phyloP scores from a whole-genome alignment of 1,140 invertebrate genomes.

The Ruditapes philippinarum region DNA sequence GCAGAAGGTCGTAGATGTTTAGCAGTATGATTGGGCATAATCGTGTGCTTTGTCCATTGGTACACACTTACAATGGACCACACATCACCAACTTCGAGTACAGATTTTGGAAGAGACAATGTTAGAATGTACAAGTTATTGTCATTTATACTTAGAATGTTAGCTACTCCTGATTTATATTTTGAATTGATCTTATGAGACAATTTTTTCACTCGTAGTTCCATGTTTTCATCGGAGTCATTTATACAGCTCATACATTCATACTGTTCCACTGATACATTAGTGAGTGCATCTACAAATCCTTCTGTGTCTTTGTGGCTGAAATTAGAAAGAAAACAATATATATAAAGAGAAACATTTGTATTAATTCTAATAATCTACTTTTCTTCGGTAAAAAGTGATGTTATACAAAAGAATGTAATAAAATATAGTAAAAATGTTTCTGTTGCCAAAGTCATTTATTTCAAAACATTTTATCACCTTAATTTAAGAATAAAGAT shows the following conservation, averaged over 20 bases:
- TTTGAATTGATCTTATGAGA: constrained; percentile 27
- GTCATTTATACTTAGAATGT: neutral
- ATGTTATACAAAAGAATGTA: too few species aligned
- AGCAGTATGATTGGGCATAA: neutral
- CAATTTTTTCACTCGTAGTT: neutral
- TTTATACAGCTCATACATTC: constrained; percentile 14
- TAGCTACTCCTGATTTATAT: constrained; percentile 13
- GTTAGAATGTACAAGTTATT: constrained; percentile 25
- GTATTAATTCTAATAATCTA: too few species aligned
- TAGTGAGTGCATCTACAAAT: neutral
- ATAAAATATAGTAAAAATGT: too few species aligned
- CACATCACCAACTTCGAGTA: constrained; percentile 18
- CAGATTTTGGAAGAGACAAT: constrained; percentile 21
- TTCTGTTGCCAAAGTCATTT: too few species aligned
- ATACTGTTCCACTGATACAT: constrained; percentile 9
- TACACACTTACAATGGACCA: constrained; percentile 45
- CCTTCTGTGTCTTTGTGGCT: neutral
- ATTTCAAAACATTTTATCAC: too few species aligned
- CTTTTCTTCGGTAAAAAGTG: too few species aligned
- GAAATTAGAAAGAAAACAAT: neutral
- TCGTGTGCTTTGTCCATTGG: constrained; percentile 10
- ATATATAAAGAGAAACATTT: too few species aligned
- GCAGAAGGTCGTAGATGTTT: neutral
- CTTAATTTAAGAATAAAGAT: too few species aligned
- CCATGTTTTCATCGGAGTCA: constrained; percentile 10